These are phyloP conservation scores for Limnephilus lunatus DNA, from an alignment of 2,888 invertebrate species.

Conservation along the genomic window DNA sequence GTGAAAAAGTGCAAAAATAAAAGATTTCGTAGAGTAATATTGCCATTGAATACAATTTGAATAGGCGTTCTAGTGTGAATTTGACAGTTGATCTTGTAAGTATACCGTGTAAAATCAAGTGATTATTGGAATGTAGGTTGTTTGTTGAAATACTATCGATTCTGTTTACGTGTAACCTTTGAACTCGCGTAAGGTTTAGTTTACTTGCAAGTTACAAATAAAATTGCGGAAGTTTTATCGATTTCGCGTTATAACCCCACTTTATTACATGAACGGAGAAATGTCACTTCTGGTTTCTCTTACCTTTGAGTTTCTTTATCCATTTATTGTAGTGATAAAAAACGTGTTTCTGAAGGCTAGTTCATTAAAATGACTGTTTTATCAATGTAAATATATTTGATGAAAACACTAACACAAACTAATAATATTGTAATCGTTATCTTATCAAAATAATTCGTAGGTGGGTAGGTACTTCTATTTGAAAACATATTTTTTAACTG, in stretches of 20 bases:
- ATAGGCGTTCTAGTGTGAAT: conserved; percentile 29
- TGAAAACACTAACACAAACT: not conserved
- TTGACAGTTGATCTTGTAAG: conserved; percentile 48
- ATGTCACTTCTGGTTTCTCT: conserved; percentile 10
- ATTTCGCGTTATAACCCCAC: conserved; percentile 73
- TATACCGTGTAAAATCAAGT: conserved; percentile 16
- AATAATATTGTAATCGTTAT: not conserved
- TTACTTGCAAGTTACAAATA: conserved; percentile 67
- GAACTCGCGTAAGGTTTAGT: conserved; percentile 47
- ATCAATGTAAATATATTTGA: not conserved
- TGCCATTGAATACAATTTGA: conserved; percentile 29
- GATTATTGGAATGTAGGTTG: not conserved
- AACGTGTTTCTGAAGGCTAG: not conserved
- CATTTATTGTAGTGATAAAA: not conserved
- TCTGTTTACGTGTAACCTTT: conserved; percentile 31
- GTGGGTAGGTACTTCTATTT: not conserved
- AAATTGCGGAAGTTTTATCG: conserved; percentile 80
- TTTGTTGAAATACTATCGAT: conserved; percentile 20
- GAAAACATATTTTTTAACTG: not conserved
- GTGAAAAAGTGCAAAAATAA: conserved; percentile 61
- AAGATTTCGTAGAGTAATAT: conserved; percentile 33
- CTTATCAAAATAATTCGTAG: not conserved
- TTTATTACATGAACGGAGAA: conserved; percentile 43
- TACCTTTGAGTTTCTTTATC: not conserved
- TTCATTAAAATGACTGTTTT: not conserved